Conservation (phyloP, 2,797 vertebrate species). For the Delichon dasypus region DNA sequence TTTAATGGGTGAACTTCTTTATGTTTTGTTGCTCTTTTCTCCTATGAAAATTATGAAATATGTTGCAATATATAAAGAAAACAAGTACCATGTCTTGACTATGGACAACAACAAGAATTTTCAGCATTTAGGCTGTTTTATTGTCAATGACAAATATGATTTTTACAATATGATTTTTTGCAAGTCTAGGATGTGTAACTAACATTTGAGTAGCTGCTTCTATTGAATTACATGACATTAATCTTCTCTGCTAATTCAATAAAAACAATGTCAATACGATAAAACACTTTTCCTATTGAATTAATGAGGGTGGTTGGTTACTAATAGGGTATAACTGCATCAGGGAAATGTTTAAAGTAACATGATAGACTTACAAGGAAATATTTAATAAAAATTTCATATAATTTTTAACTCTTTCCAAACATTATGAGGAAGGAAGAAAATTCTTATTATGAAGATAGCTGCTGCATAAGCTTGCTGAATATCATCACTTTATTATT, state of each 20-base stretch:
- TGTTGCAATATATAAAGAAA: neutral
- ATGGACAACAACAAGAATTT: neutral
- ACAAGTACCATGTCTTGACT: neutral
- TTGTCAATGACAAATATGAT: neutral
- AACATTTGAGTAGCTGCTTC: neutral
- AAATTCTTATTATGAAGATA: neutral
- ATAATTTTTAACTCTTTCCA: neutral
- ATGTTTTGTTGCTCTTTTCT: neutral
- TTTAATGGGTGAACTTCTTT: neutral
- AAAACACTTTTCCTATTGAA: slow-evolving; percentile 59
- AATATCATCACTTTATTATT: neutral
- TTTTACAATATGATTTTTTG: neutral
- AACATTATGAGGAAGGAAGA: neutral
- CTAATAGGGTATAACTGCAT: slow-evolving; percentile 56
- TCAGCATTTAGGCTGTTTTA: neutral
- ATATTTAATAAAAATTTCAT: neutral
- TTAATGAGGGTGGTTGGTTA: slow-evolving; percentile 56
- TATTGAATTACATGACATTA: neutral
- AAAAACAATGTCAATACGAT: neutral
- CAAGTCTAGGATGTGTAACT: neutral
- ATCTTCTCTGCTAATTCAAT: slow-evolving; percentile 36
- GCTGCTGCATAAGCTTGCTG: neutral
- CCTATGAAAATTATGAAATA: neutral
- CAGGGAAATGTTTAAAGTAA: neutral
- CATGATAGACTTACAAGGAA: neutral